Base-by-base conservation (phyloP, 2,797 vertebrate species). In the Odontamblyopus rebecca region DNA sequence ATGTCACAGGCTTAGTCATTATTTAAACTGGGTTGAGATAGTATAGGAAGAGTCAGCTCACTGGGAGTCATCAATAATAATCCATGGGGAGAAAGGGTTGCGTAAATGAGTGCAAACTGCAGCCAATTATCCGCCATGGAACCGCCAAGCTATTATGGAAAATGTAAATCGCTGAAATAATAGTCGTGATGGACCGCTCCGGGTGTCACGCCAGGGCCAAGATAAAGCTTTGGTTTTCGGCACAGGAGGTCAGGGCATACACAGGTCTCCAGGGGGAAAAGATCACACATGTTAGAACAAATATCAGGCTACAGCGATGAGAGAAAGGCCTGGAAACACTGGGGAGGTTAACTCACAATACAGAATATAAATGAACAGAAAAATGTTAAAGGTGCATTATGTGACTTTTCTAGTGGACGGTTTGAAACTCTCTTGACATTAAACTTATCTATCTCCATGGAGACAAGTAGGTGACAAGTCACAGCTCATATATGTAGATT, bases 131-230 rank as follows among this genome's bases (percentile, higher is more conserved):
- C 44, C 35, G 65, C 69, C 16, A 56, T 15, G 56, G 23, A 53
- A 69, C 57, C 65, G 75, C 69, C 0, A 26, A 74, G 71, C 53
- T 67, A 77, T 78, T 76, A 81, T 6, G 53, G 64, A 71, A 74
- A 71, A 75, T 77, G 73, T 62, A 59, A 84, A 84, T 77, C 68
- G 82, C 72, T 12, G 61, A 9, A 76, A 77, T 76, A 78, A 84
- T 72, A 71, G 74, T 41, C 76, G 60, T 76, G 81, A 85, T 23
- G 63, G 75, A 78, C 73, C 68, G 72, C 54, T 41, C 62, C 11
- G 68, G 62, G 29, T 48, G 61, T 75, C 53, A 48, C 12, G 27
- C 16, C 0, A 1, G 75, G 67, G 74, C 80, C 81, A 86, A 88
- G 80, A 73, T 61, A 78, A 85, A 88, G 72, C 74, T 8, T 11